A percentile compares a stretch with the other conserved stretches of the same genome.
phyloP scores from a whole-genome alignment of 53 echinoderm and acorn worm species.

The Echinarachnius parma region DNA sequence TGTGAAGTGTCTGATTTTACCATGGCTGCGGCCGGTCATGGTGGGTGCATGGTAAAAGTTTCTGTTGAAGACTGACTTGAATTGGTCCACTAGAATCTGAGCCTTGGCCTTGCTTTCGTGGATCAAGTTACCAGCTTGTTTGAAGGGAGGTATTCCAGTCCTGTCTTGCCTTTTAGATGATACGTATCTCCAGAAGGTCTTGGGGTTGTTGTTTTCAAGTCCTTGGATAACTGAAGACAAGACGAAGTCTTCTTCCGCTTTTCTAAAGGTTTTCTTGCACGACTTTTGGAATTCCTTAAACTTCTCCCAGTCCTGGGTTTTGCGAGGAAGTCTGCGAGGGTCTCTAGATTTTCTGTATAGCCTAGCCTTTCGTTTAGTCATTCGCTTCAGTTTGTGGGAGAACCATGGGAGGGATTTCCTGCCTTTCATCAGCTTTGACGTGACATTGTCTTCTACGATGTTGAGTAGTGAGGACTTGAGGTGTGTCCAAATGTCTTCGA shows the following conservation, averaged over 20 bases:
- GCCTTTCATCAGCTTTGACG: slow-evolving; percentile 2
- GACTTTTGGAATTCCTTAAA: slow-evolving; percentile 12
- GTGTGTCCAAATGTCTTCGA: slow-evolving; percentile 2
- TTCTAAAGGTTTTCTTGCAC: neutral
- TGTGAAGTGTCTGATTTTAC: no score
- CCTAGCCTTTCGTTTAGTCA: no score
- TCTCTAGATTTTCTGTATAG: slow-evolving; percentile 19
- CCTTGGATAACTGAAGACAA: slow-evolving; percentile 1
- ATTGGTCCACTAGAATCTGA: neutral
- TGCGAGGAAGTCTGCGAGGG: neutral
- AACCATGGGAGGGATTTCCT: slow-evolving; percentile 25
- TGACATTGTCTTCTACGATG: slow-evolving; percentile 12
- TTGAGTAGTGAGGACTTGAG: slow-evolving; percentile 17
- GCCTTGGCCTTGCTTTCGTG: slow-evolving; percentile 5
- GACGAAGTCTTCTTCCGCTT: slow-evolving; percentile 10
- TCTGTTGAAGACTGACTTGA: slow-evolving; percentile 6
- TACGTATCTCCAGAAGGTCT: slow-evolving; percentile 9
- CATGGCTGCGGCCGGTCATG: no score
- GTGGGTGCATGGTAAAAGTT: no score
- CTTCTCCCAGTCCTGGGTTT: slow-evolving; percentile 15
- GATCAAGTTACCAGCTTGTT: neutral
- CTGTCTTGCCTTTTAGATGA: neutral
- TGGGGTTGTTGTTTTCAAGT: slow-evolving; percentile 6
- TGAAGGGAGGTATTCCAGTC: slow-evolving; percentile 4
- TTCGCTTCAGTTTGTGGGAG: slow-evolving; percentile 22